These are phyloP conservation scores for Hypena proboscidalis DNA, from an alignment of 2,888 invertebrate species.

Conservation along the genomic window DNA sequence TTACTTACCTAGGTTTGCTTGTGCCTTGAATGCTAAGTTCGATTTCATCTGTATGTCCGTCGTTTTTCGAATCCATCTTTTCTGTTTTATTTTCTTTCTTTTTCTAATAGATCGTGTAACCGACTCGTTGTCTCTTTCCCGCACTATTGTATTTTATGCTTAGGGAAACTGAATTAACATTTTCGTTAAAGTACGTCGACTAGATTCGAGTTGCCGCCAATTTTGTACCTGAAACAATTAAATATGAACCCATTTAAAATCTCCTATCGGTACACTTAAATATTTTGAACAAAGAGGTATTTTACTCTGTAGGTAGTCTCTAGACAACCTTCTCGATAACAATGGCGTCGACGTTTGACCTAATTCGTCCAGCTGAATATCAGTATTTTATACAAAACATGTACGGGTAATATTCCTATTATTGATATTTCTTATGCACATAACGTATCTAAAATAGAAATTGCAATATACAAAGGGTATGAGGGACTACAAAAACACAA, in stretches of 20 bases:
- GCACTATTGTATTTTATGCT: slow-evolving; percentile 38
- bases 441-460: too few relatives aligned
- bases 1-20: slow-evolving; percentile 67
- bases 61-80: slow-evolving; percentile 75
- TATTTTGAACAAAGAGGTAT: too few relatives aligned
- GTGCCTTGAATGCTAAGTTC: slow-evolving; percentile 76
- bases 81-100: slow-evolving; percentile 33
- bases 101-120: slow-evolving; percentile 40
- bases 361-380: too few relatives aligned
- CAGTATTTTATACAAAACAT: too few relatives aligned
- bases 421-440: too few relatives aligned
- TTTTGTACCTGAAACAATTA: slow-evolving; percentile 64
- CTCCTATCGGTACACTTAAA: too few relatives aligned
- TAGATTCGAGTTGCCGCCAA: slow-evolving; percentile 58
- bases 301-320: too few relatives aligned
- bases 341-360: too few relatives aligned
- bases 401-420: too few relatives aligned
- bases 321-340: too few relatives aligned
- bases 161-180: slow-evolving; percentile 74
- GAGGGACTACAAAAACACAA: too few relatives aligned
- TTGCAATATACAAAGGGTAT: too few relatives aligned
- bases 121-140: slow-evolving; percentile 42
- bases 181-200: slow-evolving; percentile 66
- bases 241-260: background rate
- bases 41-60: slow-evolving; percentile 69